These are phyloP conservation scores for Callyntrura sp. DNA, from an alignment of 2,888 invertebrate genomes.

Conservation along the genomic window DNA sequence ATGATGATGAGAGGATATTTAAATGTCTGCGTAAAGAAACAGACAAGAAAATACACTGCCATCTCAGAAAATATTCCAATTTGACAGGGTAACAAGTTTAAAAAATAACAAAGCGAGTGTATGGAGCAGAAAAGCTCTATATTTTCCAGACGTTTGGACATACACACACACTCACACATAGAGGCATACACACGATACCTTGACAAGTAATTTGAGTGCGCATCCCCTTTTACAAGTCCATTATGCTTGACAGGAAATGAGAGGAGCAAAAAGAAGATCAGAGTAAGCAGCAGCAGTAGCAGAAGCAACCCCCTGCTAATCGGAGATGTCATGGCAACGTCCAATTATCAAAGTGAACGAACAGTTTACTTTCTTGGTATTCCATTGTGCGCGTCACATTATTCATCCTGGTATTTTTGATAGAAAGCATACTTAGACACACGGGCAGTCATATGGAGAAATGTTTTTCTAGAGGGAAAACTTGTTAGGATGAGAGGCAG, in stretches of 20 bases:
- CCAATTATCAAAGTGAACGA: slow-evolving; percentile 70
- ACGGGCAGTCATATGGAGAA: not conserved
- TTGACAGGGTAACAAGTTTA: not conserved
- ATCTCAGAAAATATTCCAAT: not conserved
- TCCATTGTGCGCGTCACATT: not conserved
- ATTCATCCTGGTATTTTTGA: not conserved
- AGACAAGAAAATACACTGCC: not conserved
- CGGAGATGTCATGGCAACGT: slow-evolving; percentile 66
- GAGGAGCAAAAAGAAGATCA: slow-evolving; percentile 18
- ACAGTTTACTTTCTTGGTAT: slow-evolving; percentile 34
- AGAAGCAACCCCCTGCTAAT: not conserved
- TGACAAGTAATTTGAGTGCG: slow-evolving; percentile 30
- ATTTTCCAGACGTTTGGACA: not conserved
- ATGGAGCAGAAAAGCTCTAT: not conserved
- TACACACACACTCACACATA: not conserved
- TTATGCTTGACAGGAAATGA: slow-evolving; percentile 46
- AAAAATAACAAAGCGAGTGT: not conserved
- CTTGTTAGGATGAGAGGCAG: not conserved
- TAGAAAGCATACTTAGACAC: not conserved
- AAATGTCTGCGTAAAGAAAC: not conserved
- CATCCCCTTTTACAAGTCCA: slow-evolving; percentile 1
- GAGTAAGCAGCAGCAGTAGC: slow-evolving; percentile 22
- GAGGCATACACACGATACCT: no score
- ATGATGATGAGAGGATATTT: not conserved
- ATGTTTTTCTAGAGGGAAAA: not conserved